A percentile compares a stretch with the other conserved stretches of the same genome.
These are phyloP conservation scores for Ctenosaura bakeri DNA, from an alignment of 2,797 vertebrate species.

Conservation along the genomic window DNA sequence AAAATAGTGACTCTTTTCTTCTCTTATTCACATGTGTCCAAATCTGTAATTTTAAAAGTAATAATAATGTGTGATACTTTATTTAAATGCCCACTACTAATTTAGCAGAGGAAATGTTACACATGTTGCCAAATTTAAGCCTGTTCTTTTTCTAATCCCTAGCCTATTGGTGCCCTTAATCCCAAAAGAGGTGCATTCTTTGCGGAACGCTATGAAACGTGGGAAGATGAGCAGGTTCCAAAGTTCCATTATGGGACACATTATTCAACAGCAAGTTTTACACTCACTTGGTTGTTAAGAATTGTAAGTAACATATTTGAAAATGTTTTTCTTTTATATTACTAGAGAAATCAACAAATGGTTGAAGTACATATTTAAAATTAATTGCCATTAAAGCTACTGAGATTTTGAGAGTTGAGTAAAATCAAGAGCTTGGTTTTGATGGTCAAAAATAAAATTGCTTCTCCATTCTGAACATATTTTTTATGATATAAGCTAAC, in stretches of 20 bases:
- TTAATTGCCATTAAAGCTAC: not conserved
- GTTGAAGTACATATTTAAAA: slow-evolving; percentile 45
- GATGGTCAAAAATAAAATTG: slow-evolving; percentile 1
- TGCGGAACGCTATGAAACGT: slow-evolving; percentile 92
- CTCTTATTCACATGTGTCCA: slow-evolving; percentile 16
- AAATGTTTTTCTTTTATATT: slow-evolving; percentile 36
- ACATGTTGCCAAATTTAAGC: slow-evolving; percentile 17
- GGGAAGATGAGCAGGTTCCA: slow-evolving; percentile 98
- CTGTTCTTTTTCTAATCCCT: slow-evolving; percentile 31
- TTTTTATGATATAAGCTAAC: slow-evolving; percentile 26
- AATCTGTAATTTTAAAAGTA: not conserved
- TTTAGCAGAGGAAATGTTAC: slow-evolving; percentile 34
- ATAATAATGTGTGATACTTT: slow-evolving; percentile 27
- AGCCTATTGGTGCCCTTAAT: slow-evolving; percentile 97
- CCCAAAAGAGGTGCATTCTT: slow-evolving; percentile 97
- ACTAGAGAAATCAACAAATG: not conserved
- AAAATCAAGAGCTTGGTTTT: fast-evolving
- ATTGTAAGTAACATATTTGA: slow-evolving; percentile 85
- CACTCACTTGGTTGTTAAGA: slow-evolving; percentile 94
- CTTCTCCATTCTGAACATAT: not conserved
- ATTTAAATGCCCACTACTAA: not conserved
- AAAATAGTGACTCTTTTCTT: not conserved
- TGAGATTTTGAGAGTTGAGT: slow-evolving; percentile 43
- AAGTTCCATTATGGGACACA: slow-evolving; percentile 99
- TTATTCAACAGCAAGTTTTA: slow-evolving; percentile 97